These are phyloP conservation scores for Ceratitis capitata DNA, from an alignment of 1,140 invertebrate genomes.

Conservation along the genomic window DNA sequence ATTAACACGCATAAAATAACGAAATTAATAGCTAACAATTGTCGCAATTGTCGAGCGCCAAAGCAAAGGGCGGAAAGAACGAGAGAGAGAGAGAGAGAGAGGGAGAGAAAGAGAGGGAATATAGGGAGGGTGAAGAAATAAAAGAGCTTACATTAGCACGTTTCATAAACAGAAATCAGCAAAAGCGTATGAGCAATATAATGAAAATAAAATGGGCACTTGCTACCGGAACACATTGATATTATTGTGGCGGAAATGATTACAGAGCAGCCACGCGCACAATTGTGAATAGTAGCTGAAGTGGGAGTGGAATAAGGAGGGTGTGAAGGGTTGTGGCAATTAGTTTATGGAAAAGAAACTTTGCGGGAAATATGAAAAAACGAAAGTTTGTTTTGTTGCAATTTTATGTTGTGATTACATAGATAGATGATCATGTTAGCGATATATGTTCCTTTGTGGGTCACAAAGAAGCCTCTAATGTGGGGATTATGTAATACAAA, in stretches of 20 bases:
- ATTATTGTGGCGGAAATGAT: background rate
- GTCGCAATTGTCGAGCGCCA: background rate
- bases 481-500: background rate
- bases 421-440: background rate
- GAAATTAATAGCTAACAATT: slow-evolving; percentile 2
- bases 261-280: background rate
- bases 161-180: background rate
- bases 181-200: background rate
- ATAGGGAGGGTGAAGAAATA: too few species aligned
- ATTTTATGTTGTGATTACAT: background rate
- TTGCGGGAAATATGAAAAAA: too few species aligned
- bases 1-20: background rate
- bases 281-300: too few species aligned
- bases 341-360: background rate
- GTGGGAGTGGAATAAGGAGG: too few species aligned
- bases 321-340: background rate
- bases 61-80: background rate
- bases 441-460: background rate
- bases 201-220: background rate
- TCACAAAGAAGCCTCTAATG: background rate
- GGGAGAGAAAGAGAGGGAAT: too few species aligned
- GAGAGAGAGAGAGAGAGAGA: background rate
- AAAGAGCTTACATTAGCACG: background rate
- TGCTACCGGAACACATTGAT: background rate
- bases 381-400: background rate